Percentiles rank a stretch among this genome's conserved stretches.
phyloP scores from a whole-genome alignment of 2,888 invertebrate species.

The Homarus gammarus region DNA sequence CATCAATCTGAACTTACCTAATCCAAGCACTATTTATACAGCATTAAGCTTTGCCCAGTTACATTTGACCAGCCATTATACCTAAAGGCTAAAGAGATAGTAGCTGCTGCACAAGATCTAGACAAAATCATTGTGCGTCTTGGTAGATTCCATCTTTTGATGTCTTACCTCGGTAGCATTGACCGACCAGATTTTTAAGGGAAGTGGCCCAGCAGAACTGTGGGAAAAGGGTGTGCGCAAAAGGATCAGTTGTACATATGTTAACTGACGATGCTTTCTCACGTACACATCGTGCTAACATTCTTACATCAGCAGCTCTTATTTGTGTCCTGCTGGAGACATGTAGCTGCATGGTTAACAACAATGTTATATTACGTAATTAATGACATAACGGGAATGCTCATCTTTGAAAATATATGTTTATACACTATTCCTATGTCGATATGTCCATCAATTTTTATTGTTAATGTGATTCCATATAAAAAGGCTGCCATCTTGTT shows the following conservation, averaged over 20 bases:
- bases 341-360: too few species aligned
- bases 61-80: constrained; percentile 76
- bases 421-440: too few species aligned
- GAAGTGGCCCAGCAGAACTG: constrained; percentile 70
- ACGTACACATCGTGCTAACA: constrained; percentile 44
- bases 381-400: too few species aligned
- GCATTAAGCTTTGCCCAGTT: constrained; percentile 65
- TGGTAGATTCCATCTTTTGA: constrained; percentile 75
- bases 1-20: too few species aligned
- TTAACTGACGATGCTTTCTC: constrained; percentile 72
- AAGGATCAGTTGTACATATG: constrained; percentile 69
- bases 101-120: constrained; percentile 31
- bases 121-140: constrained; percentile 46
- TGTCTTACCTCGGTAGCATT: constrained; percentile 66
- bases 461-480: too few species aligned
- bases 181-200: constrained; percentile 72
- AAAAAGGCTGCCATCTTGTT: too few species aligned
- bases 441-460: too few species aligned
- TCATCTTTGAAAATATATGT: too few species aligned
- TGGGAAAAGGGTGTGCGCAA: constrained; percentile 66
- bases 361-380: too few species aligned
- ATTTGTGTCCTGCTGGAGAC: constrained; percentile 19
- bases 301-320: constrained; percentile 42
- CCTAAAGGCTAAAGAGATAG: constrained; percentile 35
- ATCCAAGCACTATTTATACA: constrained; percentile 67